phyloP scores from a whole-genome alignment of 2,113 vertebrate genomes.

The Upupa epops region DNA sequence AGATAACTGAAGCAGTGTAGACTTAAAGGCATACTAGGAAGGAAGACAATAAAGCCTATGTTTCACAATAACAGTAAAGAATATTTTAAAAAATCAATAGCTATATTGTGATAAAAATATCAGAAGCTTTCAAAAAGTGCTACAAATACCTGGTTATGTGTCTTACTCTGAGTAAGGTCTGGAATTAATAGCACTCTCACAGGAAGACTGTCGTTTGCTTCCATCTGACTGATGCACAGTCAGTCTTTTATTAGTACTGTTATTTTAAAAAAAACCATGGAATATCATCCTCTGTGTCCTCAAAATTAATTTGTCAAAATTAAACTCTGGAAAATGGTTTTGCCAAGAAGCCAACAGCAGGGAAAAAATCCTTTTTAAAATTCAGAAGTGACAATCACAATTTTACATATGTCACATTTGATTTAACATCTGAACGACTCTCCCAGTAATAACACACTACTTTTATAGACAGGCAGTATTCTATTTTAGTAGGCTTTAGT shows the following conservation, averaged over 20 bases:
- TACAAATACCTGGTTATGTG: not conserved
- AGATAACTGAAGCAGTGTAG: not conserved
- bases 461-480: slow-evolving; percentile 68
- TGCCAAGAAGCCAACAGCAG: slow-evolving; percentile 22
- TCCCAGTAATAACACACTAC: slow-evolving; percentile 51
- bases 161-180: not conserved
- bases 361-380: slow-evolving; percentile 59
- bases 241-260: not conserved
- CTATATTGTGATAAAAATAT: not conserved
- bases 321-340: slow-evolving; percentile 65
- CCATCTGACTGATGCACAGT: slow-evolving; percentile 44
- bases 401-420: slow-evolving; percentile 80
- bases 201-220: slow-evolving; percentile 49
- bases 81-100: not conserved
- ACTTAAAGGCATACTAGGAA: not conserved
- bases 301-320: slow-evolving; percentile 62
- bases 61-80: not conserved
- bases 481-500: slow-evolving; percentile 70
- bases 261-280: not conserved
- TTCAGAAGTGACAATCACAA: slow-evolving; percentile 45
- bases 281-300: slow-evolving; percentile 33
- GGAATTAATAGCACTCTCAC: not conserved
- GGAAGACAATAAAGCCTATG: not conserved
- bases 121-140: not conserved
- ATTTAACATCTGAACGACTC: slow-evolving; percentile 77